phyloP scores from a whole-genome alignment of 2,113 vertebrate genomes.

The Notothenia rossii region DNA sequence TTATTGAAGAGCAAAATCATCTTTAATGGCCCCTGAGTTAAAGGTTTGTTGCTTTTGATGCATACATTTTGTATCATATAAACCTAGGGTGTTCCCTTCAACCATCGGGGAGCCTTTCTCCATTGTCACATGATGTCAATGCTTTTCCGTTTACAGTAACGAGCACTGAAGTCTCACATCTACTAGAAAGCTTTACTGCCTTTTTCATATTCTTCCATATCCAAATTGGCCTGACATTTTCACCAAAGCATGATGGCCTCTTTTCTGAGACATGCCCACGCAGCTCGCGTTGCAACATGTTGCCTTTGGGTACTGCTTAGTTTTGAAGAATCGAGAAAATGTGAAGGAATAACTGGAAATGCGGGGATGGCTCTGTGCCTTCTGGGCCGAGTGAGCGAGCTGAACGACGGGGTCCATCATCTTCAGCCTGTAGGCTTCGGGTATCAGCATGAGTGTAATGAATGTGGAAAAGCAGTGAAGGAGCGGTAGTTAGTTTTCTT shows the following conservation, averaged over 20 bases:
- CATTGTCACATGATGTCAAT: background rate
- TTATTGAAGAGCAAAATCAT: background rate
- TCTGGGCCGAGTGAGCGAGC: constrained; percentile 1
- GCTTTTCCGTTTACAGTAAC: background rate
- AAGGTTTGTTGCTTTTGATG: too few species aligned
- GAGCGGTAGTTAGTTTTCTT: background rate
- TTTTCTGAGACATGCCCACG: constrained; percentile 48
- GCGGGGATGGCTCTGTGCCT: constrained; percentile 11
- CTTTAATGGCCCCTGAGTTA: background rate
- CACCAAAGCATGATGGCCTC: constrained; percentile 16
- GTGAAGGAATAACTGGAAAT: constrained; percentile 11
- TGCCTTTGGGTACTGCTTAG: constrained; percentile 38
- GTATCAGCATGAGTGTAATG: background rate
- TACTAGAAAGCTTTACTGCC: background rate
- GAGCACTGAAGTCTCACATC: background rate
- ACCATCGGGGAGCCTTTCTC: background rate
- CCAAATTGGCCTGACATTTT: constrained; percentile 42
- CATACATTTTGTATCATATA: background rate
- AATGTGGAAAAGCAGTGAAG: constrained; percentile 4
- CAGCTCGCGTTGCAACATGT: constrained; percentile 37
- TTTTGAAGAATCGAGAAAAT: background rate
- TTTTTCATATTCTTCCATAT: background rate
- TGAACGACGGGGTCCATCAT: constrained; percentile 9
- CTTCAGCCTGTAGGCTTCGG: background rate
- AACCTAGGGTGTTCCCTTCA: background rate